Conservation (phyloP, 1,140 invertebrate species). For the Plectus sambesii region DNA sequence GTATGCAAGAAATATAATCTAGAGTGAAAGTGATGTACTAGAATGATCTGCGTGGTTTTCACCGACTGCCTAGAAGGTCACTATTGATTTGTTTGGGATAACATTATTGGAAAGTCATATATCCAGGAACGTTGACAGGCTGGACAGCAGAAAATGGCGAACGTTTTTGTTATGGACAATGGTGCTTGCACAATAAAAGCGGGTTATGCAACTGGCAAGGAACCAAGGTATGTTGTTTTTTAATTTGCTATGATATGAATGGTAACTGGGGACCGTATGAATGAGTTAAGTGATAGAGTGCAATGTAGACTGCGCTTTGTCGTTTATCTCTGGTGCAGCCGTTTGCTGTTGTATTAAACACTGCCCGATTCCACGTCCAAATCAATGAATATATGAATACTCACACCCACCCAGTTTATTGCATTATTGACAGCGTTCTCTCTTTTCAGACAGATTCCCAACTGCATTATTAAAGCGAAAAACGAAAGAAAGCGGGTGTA, state of each 20-base stretch:
- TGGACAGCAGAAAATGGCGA: background rate
- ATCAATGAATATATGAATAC: background rate
- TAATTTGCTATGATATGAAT: no score
- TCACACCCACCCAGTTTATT: background rate
- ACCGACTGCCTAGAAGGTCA: background rate
- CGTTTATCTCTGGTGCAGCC: background rate
- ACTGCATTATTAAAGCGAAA: slow-evolving; percentile 96
- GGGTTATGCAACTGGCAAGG: slow-evolving; percentile 17
- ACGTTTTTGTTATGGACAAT: slow-evolving; percentile 33
- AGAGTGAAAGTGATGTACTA: no score
- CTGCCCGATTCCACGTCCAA: background rate
- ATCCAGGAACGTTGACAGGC: background rate
- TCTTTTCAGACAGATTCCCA: slow-evolving; percentile 58
- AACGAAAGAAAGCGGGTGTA: slow-evolving; percentile 82
- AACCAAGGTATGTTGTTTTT: slow-evolving; percentile 27
- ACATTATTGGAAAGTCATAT: background rate
- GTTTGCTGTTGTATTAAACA: slow-evolving; percentile 1
- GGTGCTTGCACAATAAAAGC: slow-evolving; percentile 28
- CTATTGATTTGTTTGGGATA: slow-evolving; percentile 10
- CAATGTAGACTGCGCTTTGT: background rate
- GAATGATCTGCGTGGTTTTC: slow-evolving; percentile 2
- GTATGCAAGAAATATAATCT: no score
- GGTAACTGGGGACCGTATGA: background rate
- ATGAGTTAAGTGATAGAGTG: slow-evolving; percentile 2
- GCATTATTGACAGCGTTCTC: background rate